phyloP scores from a whole-genome alignment of 1,140 invertebrate genomes.

The Leptinotarsa defecta region DNA sequence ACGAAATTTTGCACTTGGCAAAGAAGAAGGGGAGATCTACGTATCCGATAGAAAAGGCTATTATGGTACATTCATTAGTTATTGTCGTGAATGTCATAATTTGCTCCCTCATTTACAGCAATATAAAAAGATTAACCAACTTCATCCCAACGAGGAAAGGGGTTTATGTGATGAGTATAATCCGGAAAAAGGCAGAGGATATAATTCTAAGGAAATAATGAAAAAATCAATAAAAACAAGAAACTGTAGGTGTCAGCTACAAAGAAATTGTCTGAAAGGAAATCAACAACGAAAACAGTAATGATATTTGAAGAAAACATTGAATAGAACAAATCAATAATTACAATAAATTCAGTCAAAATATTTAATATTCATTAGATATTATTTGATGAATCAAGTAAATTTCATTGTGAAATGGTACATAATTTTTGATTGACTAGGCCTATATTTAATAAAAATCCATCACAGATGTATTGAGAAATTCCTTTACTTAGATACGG shows the following conservation, averaged over 20 bases:
- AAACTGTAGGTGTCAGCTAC: background rate
- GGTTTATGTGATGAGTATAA: background rate
- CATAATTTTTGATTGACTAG: no score
- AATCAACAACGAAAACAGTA: no score
- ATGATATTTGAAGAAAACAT: no score
- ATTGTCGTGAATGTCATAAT: background rate
- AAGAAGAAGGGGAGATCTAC: slow-evolving; percentile 45
- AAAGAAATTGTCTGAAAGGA: background rate
- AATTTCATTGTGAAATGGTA: no score
- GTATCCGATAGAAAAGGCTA: slow-evolving; percentile 48
- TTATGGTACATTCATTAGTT: slow-evolving; percentile 34
- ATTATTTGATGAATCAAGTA: no score
- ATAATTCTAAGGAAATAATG: background rate
- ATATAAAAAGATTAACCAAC: slow-evolving; percentile 13
- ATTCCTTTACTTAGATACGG: no score
- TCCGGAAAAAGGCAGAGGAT: background rate
- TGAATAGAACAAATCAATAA: no score
- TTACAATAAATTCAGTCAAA: no score
- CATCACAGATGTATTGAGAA: no score
- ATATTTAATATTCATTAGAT: no score
- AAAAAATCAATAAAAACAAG: background rate
- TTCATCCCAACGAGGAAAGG: background rate
- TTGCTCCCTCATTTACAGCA: slow-evolving; percentile 6
- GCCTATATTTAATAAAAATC: no score
- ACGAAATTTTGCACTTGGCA: slow-evolving; percentile 48